A percentile compares a stretch with the other conserved stretches of the same genome.
phyloP scores from a whole-genome alignment of 2,113 vertebrate species.

The Panthera leo region DNA sequence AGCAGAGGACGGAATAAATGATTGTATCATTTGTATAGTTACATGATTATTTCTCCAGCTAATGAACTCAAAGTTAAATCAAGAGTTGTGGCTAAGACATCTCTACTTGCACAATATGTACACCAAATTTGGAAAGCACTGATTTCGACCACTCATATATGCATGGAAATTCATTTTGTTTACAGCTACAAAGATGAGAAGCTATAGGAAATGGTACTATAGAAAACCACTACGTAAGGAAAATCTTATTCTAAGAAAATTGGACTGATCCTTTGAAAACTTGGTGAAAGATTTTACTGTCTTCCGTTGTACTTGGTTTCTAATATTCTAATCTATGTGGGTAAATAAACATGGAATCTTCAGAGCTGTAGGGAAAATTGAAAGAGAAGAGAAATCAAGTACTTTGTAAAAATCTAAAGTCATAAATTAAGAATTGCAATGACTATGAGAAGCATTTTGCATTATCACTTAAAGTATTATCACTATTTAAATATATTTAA shows the following conservation, averaged over 20 bases:
- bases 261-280: neutral
- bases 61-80: conserved; percentile 21
- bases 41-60: conserved; percentile 18
- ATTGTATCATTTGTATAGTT: conserved; percentile 8
- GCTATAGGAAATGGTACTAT: neutral
- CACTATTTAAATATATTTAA: neutral
- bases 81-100: neutral
- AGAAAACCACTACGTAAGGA: neutral
- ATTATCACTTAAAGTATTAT: neutral
- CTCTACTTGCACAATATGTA: neutral
- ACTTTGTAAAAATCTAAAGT: neutral
- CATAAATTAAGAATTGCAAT: neutral
- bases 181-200: neutral
- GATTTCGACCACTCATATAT: neutral
- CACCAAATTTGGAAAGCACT: neutral
- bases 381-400: neutral
- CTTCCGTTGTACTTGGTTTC: neutral
- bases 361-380: neutral
- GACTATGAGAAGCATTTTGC: neutral
- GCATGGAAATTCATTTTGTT: neutral
- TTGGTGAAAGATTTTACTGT: neutral
- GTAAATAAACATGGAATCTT: neutral
- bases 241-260: neutral
- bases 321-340: neutral
- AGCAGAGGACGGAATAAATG: neutral